A percentile compares a stretch with the other conserved stretches of the same genome.
Conservation (phyloP, 2,888 invertebrate genomes). For the Athalia circularis region DNA sequence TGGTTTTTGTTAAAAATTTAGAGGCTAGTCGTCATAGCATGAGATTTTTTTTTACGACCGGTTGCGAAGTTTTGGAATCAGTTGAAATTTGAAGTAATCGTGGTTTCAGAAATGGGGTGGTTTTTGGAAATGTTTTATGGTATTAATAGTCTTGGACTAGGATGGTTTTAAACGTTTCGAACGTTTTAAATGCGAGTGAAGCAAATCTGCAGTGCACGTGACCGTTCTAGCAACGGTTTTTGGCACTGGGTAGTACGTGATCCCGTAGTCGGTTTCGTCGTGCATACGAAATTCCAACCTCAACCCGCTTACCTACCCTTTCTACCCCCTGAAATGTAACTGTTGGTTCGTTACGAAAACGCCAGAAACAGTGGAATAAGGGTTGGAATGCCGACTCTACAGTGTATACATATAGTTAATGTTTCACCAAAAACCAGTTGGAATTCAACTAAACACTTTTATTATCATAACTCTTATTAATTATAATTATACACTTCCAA, state of each 20-base stretch:
- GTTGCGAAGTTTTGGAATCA: too few species aligned
- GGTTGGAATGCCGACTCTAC: neutral
- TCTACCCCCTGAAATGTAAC: conserved; percentile 3
- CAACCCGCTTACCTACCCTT: neutral
- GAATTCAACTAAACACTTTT: neutral
- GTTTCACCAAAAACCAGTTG: neutral
- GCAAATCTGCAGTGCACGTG: conserved; percentile 40
- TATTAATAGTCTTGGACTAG: neutral
- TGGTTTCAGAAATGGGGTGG: too few species aligned
- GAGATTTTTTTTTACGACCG: too few species aligned
- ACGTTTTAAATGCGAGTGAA: conserved; percentile 41
- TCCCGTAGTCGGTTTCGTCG: conserved; percentile 14
- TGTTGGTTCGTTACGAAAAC: conserved; percentile 38
- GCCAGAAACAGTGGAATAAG: neutral
- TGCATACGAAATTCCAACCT: conserved; percentile 24
- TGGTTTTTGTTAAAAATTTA: too few species aligned
- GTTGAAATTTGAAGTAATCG: too few species aligned
- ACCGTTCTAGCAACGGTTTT: conserved; percentile 36
- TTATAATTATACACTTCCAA: too few species aligned
- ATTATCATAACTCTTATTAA: too few species aligned
- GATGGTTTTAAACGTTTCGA: conserved; percentile 32
- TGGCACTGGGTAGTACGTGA: conserved; percentile 24
- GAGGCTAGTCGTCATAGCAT: too few species aligned
- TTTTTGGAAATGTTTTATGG: too few species aligned
- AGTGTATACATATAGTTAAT: conserved; percentile 14